Base-by-base conservation (phyloP, 2,888 invertebrate species). In the Parnassius mnemosyne region DNA sequence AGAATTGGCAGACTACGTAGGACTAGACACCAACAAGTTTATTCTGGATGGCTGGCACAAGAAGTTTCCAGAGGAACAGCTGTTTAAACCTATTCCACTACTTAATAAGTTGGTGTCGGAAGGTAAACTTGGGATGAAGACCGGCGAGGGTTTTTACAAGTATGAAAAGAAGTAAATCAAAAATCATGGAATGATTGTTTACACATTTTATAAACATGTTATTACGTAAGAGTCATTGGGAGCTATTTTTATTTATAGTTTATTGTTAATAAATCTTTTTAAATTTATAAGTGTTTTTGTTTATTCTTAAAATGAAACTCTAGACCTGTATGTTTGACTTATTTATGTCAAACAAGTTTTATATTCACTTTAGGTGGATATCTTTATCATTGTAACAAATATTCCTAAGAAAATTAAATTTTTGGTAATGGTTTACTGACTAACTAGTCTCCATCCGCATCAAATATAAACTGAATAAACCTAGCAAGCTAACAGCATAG, bases 131-230 rank as follows among this genome's bases (percentile, higher is more conserved):
- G 97, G 97, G 1, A 85, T 93, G 16, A 97, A 97, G 79, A 84
- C 93, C 50, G 97, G 97, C 1, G 95, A 97, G 85, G 97, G 97
- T 43, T 97, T 96, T 81, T 97, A 97, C 80, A 94, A 94, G 68
- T 96, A 93, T 71, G 90, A 89, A 47, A 93, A 93, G 79, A 89
- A 85, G 69, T 75, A 65, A 71, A 52, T 16, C 12, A 1, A 47
- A 10, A 54, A 44, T 54, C 44, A 54, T 54, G 16, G 42, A 16
- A 16, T 43, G 16, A 12, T 43, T 43, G 1, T 25, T 52, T 34
- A 12, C 7, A 12, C n/a, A n/a, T 46, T 46, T 46, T 46, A 47
- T 52, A n/a, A 12, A 16, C 20, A 42, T 53, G 42, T 42, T 34
- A 47, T 53, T 43, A 42, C 13, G 16, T 57, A 62, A 57, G 53